phyloP scores from a whole-genome alignment of 2,888 invertebrate species.

The Frankliniella intonsa region DNA sequence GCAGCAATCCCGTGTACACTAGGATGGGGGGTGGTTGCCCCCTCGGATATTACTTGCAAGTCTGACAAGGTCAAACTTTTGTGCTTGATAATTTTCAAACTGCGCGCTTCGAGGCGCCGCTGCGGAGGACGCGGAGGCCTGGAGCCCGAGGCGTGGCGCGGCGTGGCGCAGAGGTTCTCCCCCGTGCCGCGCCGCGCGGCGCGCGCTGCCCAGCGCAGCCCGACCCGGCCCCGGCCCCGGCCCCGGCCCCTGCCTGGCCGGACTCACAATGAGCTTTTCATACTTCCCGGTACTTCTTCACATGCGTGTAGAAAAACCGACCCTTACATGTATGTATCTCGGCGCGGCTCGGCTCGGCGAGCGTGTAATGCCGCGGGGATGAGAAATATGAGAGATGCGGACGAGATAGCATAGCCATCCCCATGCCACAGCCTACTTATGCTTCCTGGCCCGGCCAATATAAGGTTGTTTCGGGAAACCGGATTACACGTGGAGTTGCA shows the following conservation, averaged over 20 bases:
- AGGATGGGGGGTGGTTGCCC: too few relatives aligned
- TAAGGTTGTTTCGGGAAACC: conserved; percentile 22
- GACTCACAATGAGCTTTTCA: neutral
- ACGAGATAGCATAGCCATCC: neutral
- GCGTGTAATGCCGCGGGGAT: too few relatives aligned
- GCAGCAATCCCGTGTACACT: too few relatives aligned
- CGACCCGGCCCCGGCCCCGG: too few relatives aligned
- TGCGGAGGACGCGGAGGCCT: neutral
- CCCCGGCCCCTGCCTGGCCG: neutral
- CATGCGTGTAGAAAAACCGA: neutral
- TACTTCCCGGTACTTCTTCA: neutral
- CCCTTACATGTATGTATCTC: neutral
- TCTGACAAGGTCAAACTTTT: too few relatives aligned
- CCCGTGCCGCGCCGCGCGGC: too few relatives aligned
- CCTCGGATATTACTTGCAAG: too few relatives aligned
- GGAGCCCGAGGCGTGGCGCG: neutral
- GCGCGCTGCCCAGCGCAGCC: neutral
- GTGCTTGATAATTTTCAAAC: too few relatives aligned
- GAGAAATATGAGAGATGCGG: conserved; percentile 6
- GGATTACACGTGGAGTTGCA: conserved; percentile 22
- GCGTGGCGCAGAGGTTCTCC: neutral
- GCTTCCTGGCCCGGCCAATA: neutral
- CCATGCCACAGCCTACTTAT: neutral
- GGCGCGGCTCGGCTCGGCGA: neutral
- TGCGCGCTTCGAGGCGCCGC: neutral